phyloP scores from a whole-genome alignment of 1,140 invertebrate genomes.

The Bombus terrestris region DNA sequence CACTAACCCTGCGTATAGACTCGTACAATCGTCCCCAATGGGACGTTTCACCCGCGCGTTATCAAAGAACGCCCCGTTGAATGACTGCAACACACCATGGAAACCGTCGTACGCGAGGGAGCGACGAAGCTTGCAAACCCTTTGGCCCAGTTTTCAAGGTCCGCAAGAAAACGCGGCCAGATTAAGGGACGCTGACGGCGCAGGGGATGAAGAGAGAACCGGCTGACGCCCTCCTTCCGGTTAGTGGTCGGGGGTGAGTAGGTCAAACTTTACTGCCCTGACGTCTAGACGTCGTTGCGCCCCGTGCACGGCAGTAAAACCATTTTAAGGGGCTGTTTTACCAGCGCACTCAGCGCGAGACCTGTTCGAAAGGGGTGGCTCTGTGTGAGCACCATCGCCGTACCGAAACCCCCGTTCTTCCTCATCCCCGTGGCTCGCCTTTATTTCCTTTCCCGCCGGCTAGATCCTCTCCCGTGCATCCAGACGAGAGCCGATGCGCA shows the following conservation, averaged over 20 bases:
- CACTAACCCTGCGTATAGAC: too few species aligned
- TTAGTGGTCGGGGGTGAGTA: conserved; percentile 78
- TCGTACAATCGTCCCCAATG: too few species aligned
- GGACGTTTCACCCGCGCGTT: not conserved
- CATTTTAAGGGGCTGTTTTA: conserved; percentile 83
- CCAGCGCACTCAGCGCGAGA: conserved; percentile 76
- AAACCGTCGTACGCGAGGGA: not conserved
- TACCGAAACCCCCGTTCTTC: not conserved
- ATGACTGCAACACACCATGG: too few species aligned
- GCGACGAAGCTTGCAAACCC: conserved; percentile 17
- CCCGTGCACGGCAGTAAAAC: conserved; percentile 81
- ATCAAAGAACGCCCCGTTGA: not conserved
- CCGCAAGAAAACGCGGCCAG: conserved; percentile 40
- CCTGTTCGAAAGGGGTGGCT: conserved; percentile 60
- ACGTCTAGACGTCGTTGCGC: conserved; percentile 82
- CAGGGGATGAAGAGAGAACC: conserved; percentile 20
- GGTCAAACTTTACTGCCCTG: conserved; percentile 82
- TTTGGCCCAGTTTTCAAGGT: conserved; percentile 63
- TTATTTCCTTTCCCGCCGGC: conserved; percentile 49
- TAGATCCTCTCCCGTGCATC: conserved; percentile 49
- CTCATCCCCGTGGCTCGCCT: conserved; percentile 26
- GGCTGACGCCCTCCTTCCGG: conserved; percentile 37
- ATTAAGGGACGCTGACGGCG: conserved; percentile 53
- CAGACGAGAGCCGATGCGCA: conserved; percentile 48
- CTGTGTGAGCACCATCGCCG: not conserved